phyloP scores from a whole-genome alignment of 1,140 invertebrate species.

The Drosophila eugracilis region DNA sequence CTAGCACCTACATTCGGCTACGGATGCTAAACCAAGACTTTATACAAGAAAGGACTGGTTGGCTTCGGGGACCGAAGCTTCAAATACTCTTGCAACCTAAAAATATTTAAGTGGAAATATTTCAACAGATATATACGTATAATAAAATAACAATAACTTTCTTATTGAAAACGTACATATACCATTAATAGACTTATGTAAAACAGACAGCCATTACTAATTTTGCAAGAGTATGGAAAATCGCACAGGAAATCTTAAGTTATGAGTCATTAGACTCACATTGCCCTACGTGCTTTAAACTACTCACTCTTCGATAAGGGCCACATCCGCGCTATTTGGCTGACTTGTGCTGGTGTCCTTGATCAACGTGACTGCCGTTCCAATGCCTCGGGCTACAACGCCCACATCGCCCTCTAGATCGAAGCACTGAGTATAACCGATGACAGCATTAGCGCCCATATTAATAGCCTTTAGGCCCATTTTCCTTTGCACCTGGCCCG shows the following conservation, averaged over 20 bases:
- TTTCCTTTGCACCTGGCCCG: constrained; percentile 96
- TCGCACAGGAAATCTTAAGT: background rate
- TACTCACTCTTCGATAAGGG: constrained; percentile 88
- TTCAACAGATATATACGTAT: too few species aligned
- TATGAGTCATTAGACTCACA: background rate
- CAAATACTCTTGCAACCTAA: constrained; percentile 8
- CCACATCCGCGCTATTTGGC: constrained; percentile 80
- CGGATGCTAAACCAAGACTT: background rate
- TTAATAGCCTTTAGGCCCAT: constrained; percentile 98
- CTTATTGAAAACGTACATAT: too few species aligned
- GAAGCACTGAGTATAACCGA: constrained; percentile 97
- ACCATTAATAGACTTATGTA: background rate
- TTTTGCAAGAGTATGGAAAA: constrained; percentile 3
- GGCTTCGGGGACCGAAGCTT: constrained; percentile 1
- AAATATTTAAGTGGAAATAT: background rate
- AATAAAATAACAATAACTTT: too few species aligned
- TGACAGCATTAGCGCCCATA: constrained; percentile 97
- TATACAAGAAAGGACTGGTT: background rate
- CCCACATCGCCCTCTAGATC: constrained; percentile 98
- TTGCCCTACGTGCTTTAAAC: background rate
- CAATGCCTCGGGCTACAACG: constrained; percentile 96
- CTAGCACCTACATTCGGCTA: constrained; percentile 20
- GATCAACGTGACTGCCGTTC: constrained; percentile 93
- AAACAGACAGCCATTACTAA: background rate
- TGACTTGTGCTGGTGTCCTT: constrained; percentile 86